These are phyloP conservation scores for Ceriagrion tenellum DNA, from an alignment of 2,888 invertebrate genomes.

Conservation along the genomic window DNA sequence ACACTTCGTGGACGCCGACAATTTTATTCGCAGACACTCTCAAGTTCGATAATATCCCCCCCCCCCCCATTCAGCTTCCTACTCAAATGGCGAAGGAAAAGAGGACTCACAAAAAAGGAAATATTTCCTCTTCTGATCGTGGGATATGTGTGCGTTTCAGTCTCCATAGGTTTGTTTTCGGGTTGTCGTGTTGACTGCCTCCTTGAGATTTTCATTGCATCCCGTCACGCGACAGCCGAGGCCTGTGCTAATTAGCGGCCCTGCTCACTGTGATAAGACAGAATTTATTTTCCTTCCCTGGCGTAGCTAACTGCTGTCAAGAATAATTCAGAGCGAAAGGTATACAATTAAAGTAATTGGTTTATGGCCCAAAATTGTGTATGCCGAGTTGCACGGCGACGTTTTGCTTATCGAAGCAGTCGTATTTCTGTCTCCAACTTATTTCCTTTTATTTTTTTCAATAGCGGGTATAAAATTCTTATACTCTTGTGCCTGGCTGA, in stretches of 20 bases:
- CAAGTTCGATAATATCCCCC: not conserved
- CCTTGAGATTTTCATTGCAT: constrained; percentile 35
- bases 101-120: no score
- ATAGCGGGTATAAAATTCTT: not conserved
- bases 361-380: not conserved
- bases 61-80: not conserved
- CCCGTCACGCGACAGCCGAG: constrained; percentile 35
- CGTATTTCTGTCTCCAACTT: not conserved
- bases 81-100: not conserved
- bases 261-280: not conserved
- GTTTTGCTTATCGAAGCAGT: not conserved
- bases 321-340: constrained; percentile 26
- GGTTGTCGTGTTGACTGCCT: constrained; percentile 12
- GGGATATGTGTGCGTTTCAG: not conserved
- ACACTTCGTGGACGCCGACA: not conserved
- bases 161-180: constrained; percentile 23
- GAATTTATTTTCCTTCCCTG: not conserved
- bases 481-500: not conserved
- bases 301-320: not conserved
- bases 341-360: constrained; percentile 34
- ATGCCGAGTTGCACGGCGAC: not conserved
- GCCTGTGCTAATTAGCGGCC: constrained; percentile 22
- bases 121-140: not conserved
- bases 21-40: not conserved
- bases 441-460: not conserved